These are phyloP conservation scores for Peribatodes rhomboidaria DNA, from an alignment of 2,888 invertebrate species.

Conservation along the genomic window DNA sequence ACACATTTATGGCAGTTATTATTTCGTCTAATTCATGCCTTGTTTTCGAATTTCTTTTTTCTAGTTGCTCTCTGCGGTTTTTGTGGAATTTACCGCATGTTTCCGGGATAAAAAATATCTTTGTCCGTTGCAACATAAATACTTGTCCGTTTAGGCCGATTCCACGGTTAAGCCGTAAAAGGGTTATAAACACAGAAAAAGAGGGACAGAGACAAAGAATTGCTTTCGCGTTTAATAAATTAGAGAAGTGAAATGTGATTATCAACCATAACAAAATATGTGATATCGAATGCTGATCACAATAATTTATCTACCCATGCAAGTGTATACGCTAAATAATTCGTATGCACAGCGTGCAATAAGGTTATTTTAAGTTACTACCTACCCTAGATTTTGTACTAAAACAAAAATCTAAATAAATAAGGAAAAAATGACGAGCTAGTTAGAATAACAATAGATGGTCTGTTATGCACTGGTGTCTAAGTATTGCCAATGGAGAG, in stretches of 20 bases:
- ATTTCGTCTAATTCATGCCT: no score
- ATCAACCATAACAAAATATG: not conserved
- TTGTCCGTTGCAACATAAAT: not conserved
- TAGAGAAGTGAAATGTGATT: not conserved
- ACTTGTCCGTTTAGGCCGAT: not conserved
- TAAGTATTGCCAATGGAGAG: conserved; percentile 63
- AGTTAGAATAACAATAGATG: conserved; percentile 77
- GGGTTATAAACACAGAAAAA: not conserved
- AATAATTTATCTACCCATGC: not conserved
- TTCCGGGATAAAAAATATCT: no score
- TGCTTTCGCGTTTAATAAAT: no score
- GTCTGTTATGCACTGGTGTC: conserved; percentile 62
- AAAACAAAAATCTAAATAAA: conserved; percentile 11
- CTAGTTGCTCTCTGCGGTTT: no score
- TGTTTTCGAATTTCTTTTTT: no score
- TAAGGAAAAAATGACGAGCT: conserved; percentile 54
- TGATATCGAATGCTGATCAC: not conserved
- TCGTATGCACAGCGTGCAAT: not conserved
- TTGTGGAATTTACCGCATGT: no score
- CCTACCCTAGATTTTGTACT: conserved; percentile 1
- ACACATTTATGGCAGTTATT: no score
- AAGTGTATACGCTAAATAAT: not conserved
- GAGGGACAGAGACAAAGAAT: not conserved
- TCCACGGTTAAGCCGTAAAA: no score
- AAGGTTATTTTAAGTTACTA: not conserved